Evolutionary conservation across 2,888 invertebrate genomes (phyloP).

Genomic region (Eristalinus aeneus): DNA sequence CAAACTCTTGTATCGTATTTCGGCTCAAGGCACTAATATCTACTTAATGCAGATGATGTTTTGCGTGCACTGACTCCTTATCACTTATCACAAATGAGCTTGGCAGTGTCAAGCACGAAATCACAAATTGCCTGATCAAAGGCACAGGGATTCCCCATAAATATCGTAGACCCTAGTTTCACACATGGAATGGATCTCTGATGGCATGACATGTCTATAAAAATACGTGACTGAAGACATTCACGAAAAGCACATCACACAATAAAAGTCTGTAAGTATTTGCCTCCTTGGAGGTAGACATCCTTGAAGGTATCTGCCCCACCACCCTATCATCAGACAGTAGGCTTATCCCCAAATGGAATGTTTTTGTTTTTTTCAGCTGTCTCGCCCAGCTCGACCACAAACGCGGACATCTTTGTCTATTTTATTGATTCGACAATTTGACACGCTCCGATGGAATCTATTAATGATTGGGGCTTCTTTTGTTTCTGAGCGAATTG

Average conservation of each 20-base stretch:
- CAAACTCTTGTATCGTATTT: neutral
- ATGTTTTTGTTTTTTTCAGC: neutral
- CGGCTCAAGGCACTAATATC: neutral
- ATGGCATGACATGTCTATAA: neutral
- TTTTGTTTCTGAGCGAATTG: neutral
- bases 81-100: neutral
- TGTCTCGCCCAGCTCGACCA: neutral
- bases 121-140: conserved; percentile 24
- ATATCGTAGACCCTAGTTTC: neutral
- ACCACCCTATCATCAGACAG: neutral
- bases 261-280: neutral
- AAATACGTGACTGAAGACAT: conserved; percentile 25
- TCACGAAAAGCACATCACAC: neutral
- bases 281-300: neutral
- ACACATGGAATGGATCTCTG: neutral
- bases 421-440: conserved; percentile 24
- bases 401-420: neutral
- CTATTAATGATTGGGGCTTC: neutral
- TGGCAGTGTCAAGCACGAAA: conserved; percentile 14
- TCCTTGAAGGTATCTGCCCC: neutral
- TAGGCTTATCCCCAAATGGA: neutral
- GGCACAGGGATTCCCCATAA: conserved; percentile 9
- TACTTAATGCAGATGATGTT: conserved; percentile 13
- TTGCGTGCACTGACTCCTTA: conserved; percentile 9
- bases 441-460: neutral